Evolutionary conservation across 2,888 invertebrate genomes (phyloP).

Genomic region (Spodoptera littoralis): DNA sequence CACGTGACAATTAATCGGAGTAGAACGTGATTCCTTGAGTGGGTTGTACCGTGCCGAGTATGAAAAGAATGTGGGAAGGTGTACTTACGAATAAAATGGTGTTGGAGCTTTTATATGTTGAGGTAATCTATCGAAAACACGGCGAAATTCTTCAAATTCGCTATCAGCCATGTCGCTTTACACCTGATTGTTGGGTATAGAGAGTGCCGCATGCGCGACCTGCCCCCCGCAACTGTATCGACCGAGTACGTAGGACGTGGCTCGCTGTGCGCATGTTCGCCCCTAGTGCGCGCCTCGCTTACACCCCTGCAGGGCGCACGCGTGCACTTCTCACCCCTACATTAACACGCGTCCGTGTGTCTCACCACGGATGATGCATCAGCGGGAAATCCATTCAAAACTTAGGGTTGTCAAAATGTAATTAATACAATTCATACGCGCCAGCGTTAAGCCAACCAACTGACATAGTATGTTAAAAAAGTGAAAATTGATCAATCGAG

Average conservation of each 20-base stretch:
- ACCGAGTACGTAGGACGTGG: slow-evolving; percentile 63
- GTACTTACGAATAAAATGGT: slow-evolving; percentile 96
- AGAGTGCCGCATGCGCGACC: slow-evolving; percentile 78
- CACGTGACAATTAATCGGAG: slow-evolving; percentile 60
- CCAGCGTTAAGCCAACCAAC: too few relatives aligned
- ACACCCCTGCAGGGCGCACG: slow-evolving; percentile 55
- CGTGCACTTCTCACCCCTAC: slow-evolving; percentile 58
- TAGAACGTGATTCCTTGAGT: slow-evolving; percentile 31
- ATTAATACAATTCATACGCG: too few relatives aligned
- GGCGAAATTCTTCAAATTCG: slow-evolving; percentile 97
- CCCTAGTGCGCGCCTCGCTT: slow-evolving; percentile 64
- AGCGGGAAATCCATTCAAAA: slow-evolving; percentile 68
- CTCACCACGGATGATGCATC: slow-evolving; percentile 67
- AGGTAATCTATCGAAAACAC: slow-evolving; percentile 94
- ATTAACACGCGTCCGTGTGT: slow-evolving; percentile 39
- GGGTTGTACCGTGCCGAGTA: neutral
- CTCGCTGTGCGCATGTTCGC: slow-evolving; percentile 64
- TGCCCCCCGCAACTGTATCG: slow-evolving; percentile 72
- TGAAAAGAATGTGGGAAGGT: slow-evolving; percentile 38
- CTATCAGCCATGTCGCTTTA: slow-evolving; percentile 95
- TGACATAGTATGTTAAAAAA: too few relatives aligned
- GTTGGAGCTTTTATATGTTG: slow-evolving; percentile 93
- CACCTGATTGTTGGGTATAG: slow-evolving; percentile 91
- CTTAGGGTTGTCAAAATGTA: slow-evolving; percentile 1
- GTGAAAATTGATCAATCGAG: too few relatives aligned